phyloP scores from a whole-genome alignment of 2,797 vertebrate species.

The Eulemur mongoz region DNA sequence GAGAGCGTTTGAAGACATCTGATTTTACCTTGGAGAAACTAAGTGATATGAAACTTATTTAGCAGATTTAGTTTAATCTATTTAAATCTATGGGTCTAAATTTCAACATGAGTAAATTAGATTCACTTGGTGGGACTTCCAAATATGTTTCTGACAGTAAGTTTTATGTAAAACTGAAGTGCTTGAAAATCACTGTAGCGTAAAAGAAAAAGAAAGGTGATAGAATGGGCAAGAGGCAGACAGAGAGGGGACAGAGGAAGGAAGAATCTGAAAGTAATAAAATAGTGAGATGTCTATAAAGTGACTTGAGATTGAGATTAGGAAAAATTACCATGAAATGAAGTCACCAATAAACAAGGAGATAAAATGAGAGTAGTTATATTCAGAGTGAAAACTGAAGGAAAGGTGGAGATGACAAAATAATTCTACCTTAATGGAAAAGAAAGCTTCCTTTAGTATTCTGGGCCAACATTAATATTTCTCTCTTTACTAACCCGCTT shows the following conservation, averaged over 20 bases:
- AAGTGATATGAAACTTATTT: not conserved
- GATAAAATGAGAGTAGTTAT: not conserved
- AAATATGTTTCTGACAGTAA: conserved; percentile 20
- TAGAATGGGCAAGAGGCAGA: not conserved
- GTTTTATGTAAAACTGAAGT: conserved; percentile 18
- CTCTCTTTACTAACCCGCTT: not conserved
- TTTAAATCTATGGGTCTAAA: conserved; percentile 29
- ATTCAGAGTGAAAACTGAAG: not conserved
- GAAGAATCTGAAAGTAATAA: conserved; percentile 9
- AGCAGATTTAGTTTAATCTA: not conserved
- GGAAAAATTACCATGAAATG: conserved; percentile 28
- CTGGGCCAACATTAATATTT: not conserved
- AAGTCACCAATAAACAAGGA: conserved; percentile 9
- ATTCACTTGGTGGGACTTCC: not conserved
- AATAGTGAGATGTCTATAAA: not conserved
- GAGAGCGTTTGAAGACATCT: not conserved
- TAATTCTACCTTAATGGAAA: not conserved
- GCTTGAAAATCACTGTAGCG: not conserved
- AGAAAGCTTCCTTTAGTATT: not conserved
- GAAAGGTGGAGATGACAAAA: not conserved
- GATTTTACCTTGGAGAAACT: conserved; percentile 31
- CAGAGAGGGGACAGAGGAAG: not conserved
- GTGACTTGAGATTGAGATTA: conserved; percentile 12
- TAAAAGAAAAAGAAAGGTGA: conserved; percentile 42
- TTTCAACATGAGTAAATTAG: not conserved